Base-by-base conservation (phyloP, 2,888 invertebrate species). In the Eurois occulta region DNA sequence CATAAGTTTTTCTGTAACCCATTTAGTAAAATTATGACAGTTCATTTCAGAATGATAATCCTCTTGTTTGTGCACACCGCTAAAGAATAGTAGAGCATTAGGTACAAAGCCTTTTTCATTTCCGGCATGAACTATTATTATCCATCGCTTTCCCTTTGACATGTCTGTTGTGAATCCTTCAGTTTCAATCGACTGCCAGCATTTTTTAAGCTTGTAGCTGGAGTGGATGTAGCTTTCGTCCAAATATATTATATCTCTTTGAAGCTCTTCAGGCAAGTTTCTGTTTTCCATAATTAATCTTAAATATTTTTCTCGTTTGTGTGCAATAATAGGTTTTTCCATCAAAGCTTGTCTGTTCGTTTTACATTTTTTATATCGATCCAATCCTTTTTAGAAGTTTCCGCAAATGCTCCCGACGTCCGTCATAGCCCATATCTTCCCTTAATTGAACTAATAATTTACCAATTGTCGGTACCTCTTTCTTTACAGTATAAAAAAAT, bases 171-270 rank as follows among this genome's bases (percentile, higher is more conserved):
- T 69, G 18, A 52, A n/a, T 24, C 69, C 35, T 52, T 69, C 16
- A 69, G 69, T 52, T 71, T 71, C 41, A 71, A 70, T 16, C 1
- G 41, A 70, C 13, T 70, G 70, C 70, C 70, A 70, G 55, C 41
- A 70, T 41, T 55, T 58, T 58, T 58, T 70, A 70, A 70, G 58
- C 10, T 70, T 70, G 38, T 58, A 58, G 21, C 55, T 55, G 2
- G 38, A 70, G 28, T 41, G 38, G 41, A 70, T 58, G 58, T 58
- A 70, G 35, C 68, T 52, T 52, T 69, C 68, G n/a, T 48, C 48
- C 6, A 68, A 24, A 68, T 46, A 46, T 46, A 46, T 32, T 13
- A 46, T 46, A 4, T 67, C 32, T 2, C 4, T 46, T 46, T 67
- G 21, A 46, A 46, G 32, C 67, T 67, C 46, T 46, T 67, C 67